Percentiles rank a stretch among this genome's conserved stretches.
phyloP scores from a whole-genome alignment of 2,888 invertebrate species.

The Uloborus plumipes region DNA sequence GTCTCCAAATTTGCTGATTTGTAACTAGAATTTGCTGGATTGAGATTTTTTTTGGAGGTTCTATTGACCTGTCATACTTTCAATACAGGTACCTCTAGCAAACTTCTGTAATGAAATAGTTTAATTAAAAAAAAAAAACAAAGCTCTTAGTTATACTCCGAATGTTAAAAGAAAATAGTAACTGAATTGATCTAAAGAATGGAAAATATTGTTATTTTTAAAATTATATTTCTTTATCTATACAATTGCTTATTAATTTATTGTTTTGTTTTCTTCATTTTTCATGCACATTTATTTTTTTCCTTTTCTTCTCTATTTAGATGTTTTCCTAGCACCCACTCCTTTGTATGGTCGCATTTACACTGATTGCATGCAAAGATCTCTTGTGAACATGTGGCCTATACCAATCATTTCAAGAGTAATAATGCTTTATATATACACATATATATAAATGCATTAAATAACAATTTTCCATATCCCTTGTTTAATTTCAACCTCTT shows the following conservation, averaged over 20 bases:
- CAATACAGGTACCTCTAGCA: too few species aligned
- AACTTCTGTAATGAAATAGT: too few species aligned
- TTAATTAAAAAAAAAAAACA: too few species aligned
- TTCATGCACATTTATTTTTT: too few species aligned
- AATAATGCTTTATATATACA: neutral
- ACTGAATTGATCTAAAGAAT: neutral
- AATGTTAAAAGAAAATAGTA: neutral
- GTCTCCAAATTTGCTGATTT: too few species aligned
- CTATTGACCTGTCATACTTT: too few species aligned
- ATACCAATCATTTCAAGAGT: conserved; percentile 41
- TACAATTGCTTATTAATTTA: neutral
- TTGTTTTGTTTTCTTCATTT: neutral
- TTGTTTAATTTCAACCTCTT: too few species aligned
- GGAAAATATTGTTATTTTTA: neutral
- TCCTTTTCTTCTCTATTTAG: conserved; percentile 19
- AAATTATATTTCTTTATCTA: neutral
- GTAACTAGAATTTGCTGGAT: too few species aligned
- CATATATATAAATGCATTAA: neutral
- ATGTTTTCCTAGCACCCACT: conserved; percentile 65
- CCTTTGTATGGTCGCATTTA: conserved; percentile 68
- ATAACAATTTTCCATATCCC: too few species aligned
- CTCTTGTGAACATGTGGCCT: conserved; percentile 64
- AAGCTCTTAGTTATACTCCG: too few species aligned
- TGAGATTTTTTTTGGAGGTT: too few species aligned
- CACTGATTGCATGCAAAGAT: conserved; percentile 66